Evolutionary conservation across 2,113 vertebrate genomes (phyloP), one percentile per base, ranked within the genome.

Genomic region (Phalacrocorax brasilianus): DNA sequence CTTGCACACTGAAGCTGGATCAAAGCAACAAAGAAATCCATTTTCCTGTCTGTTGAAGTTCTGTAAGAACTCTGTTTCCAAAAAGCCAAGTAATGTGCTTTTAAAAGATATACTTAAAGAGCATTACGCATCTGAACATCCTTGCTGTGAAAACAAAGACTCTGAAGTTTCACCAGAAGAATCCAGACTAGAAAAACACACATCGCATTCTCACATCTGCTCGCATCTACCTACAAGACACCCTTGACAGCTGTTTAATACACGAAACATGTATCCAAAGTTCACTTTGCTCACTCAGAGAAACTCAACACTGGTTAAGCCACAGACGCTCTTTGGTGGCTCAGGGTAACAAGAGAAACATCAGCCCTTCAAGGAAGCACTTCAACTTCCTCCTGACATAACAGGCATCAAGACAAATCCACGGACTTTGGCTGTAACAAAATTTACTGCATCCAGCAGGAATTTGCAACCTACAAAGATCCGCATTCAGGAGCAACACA

Each of bases 361-460:
- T 8, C 33, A 83, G 33, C 40, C 50, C 42, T 62, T 76, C 0
- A 0, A 33, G 22, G 42, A 73, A 65, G n/a, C 32, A 35, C 21
- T 76, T 68, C 55, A 85, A 24, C 14, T 30, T 82, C 40, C 26
- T 63, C 26, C 5, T 5, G 24, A 61, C 8, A 0, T 12, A 78
- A 61, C 7, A 35, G 2, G 3, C 44, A 63, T 8, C 0, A 0
- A 75, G 30, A 5, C 2, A 2, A 89, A 63, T 33, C 44, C n/a
- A 33, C 0, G 1, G 44, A 67, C n/a, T 55, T 28, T 1, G 0
- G 13, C 13, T 52, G 13, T 5, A 80, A 70, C 21, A 68, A n/a
- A 35, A 62, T 27, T 35, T 33, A 72, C 15, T 23, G 45, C 38
- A 56, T 19, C 33, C 44, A 79, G 32, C 18, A 80, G 0, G 0